Percentiles rank a stretch among this genome's conserved stretches.
These are phyloP conservation scores for Rhopilema esculentum DNA, from an alignment of 30 jellyfish, hydroid and myxozoan genomes.

Conservation along the genomic window DNA sequence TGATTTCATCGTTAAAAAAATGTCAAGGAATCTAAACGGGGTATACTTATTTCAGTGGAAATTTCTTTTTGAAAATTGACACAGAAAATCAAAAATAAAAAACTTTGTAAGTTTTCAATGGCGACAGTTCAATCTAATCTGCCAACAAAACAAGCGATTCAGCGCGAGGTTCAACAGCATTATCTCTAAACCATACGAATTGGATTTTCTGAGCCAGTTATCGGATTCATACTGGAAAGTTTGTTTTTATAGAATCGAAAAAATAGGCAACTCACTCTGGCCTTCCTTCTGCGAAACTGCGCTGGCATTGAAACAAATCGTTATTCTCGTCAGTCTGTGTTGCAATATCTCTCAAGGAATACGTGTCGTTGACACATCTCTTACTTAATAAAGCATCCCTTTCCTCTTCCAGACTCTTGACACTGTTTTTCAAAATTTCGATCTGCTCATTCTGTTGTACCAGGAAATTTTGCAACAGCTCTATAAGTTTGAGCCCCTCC, in stretches of 20 bases:
- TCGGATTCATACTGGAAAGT: background rate
- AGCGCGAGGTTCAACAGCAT: background rate
- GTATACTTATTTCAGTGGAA: too few species aligned
- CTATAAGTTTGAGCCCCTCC: slow-evolving; percentile 81
- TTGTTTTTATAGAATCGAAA: background rate
- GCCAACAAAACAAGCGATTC: background rate
- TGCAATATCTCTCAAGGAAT: background rate
- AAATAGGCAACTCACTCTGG: background rate
- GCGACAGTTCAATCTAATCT: background rate
- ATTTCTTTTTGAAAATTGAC: too few species aligned
- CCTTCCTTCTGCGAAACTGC: background rate
- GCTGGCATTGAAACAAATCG: background rate
- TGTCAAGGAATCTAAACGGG: too few species aligned
- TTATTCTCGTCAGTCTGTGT: slow-evolving; percentile 8
- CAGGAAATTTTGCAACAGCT: slow-evolving; percentile 77
- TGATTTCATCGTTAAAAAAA: too few species aligned
- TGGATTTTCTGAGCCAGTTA: background rate
- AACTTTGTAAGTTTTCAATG: background rate
- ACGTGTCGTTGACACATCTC: background rate
- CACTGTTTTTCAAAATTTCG: slow-evolving; percentile 49
- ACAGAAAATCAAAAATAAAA: background rate
- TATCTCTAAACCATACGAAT: background rate
- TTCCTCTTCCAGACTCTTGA: slow-evolving; percentile 56
- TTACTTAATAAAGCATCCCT: slow-evolving; percentile 46
- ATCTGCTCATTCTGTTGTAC: slow-evolving; percentile 71